A percentile compares a stretch with the other conserved stretches of the same genome.
Conservation (phyloP, 2,113 vertebrate species). For the Sarotherodon lohbergeri region DNA sequence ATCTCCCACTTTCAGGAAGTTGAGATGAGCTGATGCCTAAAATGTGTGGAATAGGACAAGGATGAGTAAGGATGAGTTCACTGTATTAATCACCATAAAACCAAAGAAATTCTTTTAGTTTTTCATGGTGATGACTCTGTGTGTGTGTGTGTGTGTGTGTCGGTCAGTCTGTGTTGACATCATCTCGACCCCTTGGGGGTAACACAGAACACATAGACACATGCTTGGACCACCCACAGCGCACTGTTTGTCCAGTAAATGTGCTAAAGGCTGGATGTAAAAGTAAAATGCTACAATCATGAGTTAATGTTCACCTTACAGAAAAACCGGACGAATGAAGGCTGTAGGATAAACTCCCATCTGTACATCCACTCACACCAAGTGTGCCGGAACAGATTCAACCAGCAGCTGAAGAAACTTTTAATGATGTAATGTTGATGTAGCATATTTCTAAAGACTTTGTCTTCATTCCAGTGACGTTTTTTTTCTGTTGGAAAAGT, state of each 20-base stretch:
- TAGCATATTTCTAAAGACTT: background rate
- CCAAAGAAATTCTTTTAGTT: background rate
- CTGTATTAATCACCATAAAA: background rate
- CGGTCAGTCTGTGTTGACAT: conserved; percentile 5
- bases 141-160: background rate
- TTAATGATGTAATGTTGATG: background rate
- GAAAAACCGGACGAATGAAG: background rate
- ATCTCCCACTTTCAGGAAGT: conserved; percentile 28
- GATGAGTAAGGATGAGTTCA: conserved; percentile 29
- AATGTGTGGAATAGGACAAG: background rate
- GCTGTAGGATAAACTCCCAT: background rate
- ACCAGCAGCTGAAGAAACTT: background rate
- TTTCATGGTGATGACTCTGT: background rate
- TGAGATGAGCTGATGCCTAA: background rate
- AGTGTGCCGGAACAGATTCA: background rate
- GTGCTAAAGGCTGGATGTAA: background rate
- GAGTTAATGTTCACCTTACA: background rate
- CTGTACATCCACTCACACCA: background rate
- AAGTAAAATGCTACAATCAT: background rate
- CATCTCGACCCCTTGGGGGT: background rate
- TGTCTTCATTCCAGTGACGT: background rate
- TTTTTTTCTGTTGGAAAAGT: background rate
- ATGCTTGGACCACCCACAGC: background rate
- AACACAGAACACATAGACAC: background rate
- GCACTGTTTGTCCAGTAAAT: background rate